Evolutionary conservation across 2,888 invertebrate species (phyloP).

Genomic region (Cheilosia vernalis): DNA sequence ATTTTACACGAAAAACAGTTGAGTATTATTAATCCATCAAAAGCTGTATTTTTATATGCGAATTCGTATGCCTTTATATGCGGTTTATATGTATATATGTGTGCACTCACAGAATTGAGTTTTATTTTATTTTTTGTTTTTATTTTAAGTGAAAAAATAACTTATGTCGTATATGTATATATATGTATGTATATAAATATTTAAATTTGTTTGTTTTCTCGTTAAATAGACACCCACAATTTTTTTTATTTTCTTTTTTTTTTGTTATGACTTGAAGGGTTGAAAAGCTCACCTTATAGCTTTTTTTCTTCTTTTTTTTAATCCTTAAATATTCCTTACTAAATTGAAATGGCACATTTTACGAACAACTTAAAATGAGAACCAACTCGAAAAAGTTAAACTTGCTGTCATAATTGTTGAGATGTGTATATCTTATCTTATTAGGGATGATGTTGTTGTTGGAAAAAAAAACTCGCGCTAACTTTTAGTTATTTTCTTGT

Average conservation of each 20-base stretch:
- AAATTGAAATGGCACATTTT: conserved; percentile 69
- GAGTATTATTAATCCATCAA: conserved; percentile 54
- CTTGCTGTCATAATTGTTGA: conserved; percentile 15
- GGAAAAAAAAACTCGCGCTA: conserved; percentile 59
- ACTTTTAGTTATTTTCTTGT: conserved; percentile 15
- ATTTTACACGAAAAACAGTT: conserved; percentile 41
- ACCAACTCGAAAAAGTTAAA: not conserved
- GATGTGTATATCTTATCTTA: conserved; percentile 63
- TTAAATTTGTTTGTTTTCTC: conserved; percentile 63
- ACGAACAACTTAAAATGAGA: conserved; percentile 27
- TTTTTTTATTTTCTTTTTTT: conserved; percentile 55
- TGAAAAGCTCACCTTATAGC: conserved; percentile 57
- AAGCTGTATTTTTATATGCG: conserved; percentile 65
- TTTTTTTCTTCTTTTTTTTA: conserved; percentile 39
- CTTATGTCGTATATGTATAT: conserved; percentile 58
- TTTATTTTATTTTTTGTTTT: conserved; percentile 49
- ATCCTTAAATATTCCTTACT: conserved; percentile 32
- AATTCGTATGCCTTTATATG: conserved; percentile 61
- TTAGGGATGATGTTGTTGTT: conserved; percentile 16
- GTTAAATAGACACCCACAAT: conserved; percentile 77
- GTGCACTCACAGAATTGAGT: conserved; percentile 75
- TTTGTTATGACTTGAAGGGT: conserved; percentile 41
- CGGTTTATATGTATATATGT: conserved; percentile 70
- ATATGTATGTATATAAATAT: conserved; percentile 63
- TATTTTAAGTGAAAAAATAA: conserved; percentile 70